Conservation (phyloP, 2,888 invertebrate genomes). For the Meta bourneti region DNA sequence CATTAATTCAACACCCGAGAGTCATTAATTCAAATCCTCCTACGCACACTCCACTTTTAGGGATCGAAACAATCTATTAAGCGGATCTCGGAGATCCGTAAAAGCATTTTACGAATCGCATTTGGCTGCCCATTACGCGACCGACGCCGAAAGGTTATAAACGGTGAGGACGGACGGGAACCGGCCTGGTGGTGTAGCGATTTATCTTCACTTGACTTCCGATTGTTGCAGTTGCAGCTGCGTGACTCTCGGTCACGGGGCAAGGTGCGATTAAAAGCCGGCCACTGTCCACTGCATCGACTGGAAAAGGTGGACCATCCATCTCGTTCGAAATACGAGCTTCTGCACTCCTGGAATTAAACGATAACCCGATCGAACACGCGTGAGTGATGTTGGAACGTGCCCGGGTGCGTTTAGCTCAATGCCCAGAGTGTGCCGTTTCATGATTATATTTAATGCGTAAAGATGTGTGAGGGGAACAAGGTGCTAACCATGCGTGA, state of each 20-base stretch:
- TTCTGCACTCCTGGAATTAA: constrained; percentile 38
- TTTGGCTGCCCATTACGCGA: not conserved
- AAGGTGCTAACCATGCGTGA: no score
- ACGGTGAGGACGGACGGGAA: not conserved
- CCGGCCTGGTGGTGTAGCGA: not conserved
- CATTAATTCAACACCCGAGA: constrained; percentile 1
- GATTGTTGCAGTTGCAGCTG: constrained; percentile 10
- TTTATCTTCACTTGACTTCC: constrained; percentile 21
- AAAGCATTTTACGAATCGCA: not conserved
- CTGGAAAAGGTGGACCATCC: constrained; percentile 16
- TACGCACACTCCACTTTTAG: not conserved
- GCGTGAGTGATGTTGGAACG: constrained; percentile 2
- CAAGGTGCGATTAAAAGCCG: constrained; percentile 20
- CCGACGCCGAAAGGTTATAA: not conserved
- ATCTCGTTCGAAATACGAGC: constrained; percentile 23
- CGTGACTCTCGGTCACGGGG: constrained; percentile 4
- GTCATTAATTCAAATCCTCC: not conserved
- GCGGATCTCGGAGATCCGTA: not conserved
- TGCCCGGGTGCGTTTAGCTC: no score
- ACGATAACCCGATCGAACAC: constrained; percentile 10
- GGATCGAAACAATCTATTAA: not conserved
- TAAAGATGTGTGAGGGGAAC: no score
- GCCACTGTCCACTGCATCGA: constrained; percentile 6
- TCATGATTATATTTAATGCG: no score
- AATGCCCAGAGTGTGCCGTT: no score